Evolutionary conservation across 2,797 vertebrate species (phyloP).

Genomic region (Parauchenoglanis ngamensis): DNA sequence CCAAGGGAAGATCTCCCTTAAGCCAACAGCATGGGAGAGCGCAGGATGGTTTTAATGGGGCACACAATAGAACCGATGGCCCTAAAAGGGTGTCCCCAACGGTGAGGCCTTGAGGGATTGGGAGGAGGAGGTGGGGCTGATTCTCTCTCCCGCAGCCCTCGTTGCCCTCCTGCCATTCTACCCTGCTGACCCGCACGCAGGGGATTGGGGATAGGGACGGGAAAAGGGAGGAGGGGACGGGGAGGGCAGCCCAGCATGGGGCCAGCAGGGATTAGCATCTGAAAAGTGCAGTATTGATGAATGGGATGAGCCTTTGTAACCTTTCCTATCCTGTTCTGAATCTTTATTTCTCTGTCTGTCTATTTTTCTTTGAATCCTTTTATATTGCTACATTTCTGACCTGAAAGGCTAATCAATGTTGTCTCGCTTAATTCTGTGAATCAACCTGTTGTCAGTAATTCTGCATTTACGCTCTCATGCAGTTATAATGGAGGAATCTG

Average conservation of each 20-base stretch:
- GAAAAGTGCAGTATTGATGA: conserved; percentile 77
- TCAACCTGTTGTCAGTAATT: conserved; percentile 1
- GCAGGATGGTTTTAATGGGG: conserved; percentile 56
- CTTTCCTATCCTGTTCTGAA: conserved; percentile 35
- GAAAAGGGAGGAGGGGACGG: conserved; percentile 40
- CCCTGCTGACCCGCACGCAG: conserved; percentile 65
- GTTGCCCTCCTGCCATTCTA: conserved; percentile 68
- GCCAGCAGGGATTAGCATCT: conserved; percentile 76
- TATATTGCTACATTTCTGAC: conserved; percentile 34
- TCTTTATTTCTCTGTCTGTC: conserved; percentile 37
- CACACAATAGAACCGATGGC: conserved; percentile 50
- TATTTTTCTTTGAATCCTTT: conserved; percentile 23
- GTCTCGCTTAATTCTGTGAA: not conserved
- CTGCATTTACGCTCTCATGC: conserved; percentile 37
- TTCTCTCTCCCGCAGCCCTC: conserved; percentile 44
- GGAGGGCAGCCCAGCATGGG: conserved; percentile 66
- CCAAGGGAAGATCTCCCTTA: conserved; percentile 69
- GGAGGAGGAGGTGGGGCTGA: conserved; percentile 35
- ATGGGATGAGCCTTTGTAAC: conserved; percentile 71
- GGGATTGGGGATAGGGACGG: conserved; percentile 53
- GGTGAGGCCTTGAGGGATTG: conserved; percentile 47
- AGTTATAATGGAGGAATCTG: conserved; percentile 98
- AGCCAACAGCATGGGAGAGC: conserved; percentile 65
- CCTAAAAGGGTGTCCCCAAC: conserved; percentile 58
- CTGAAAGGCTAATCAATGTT: not conserved